Evolutionary conservation across 1,140 invertebrate genomes (phyloP).

Genomic region (Drosophila erecta): DNA sequence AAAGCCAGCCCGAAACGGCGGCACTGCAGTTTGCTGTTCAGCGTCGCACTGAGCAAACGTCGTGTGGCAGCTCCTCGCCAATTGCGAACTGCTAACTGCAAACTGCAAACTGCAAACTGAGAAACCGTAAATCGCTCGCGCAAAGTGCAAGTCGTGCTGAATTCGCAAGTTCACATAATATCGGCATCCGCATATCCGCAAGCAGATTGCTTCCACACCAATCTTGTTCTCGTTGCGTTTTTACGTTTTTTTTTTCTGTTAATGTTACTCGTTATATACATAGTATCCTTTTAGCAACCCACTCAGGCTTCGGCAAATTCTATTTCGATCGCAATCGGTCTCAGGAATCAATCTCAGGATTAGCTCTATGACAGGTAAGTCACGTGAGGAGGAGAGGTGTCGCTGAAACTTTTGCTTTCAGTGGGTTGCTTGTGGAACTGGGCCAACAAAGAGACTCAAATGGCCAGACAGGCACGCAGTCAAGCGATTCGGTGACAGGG

Average conservation of each 20-base stretch:
- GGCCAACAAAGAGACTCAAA: slow-evolving; percentile 46
- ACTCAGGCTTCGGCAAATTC: slow-evolving; percentile 10
- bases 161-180: not conserved
- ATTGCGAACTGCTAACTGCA: not conserved
- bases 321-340: slow-evolving; percentile 3
- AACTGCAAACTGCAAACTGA: not conserved
- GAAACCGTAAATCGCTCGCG: slow-evolving; percentile 5
- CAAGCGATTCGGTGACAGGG: not conserved
- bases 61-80: slow-evolving; percentile 37
- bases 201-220: slow-evolving; percentile 1
- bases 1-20: slow-evolving; percentile 45
- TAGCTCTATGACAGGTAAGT: slow-evolving; percentile 27
- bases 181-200: not conserved
- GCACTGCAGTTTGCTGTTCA: slow-evolving; percentile 71
- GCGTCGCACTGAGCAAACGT: slow-evolving; percentile 75
- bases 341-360: slow-evolving; percentile 23
- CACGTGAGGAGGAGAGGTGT: not conserved
- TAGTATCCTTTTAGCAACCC: not conserved
- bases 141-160: slow-evolving; percentile 10
- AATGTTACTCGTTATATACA: slow-evolving; percentile 13
- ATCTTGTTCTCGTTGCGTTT: slow-evolving; percentile 9
- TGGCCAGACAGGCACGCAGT: slow-evolving; percentile 26
- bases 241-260: slow-evolving; percentile 18
- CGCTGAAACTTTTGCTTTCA: slow-evolving; percentile 31
- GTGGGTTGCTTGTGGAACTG: slow-evolving; percentile 8